Evolutionary conservation across 2,888 invertebrate genomes (phyloP).

Genomic region (Boloria euphrosyne): DNA sequence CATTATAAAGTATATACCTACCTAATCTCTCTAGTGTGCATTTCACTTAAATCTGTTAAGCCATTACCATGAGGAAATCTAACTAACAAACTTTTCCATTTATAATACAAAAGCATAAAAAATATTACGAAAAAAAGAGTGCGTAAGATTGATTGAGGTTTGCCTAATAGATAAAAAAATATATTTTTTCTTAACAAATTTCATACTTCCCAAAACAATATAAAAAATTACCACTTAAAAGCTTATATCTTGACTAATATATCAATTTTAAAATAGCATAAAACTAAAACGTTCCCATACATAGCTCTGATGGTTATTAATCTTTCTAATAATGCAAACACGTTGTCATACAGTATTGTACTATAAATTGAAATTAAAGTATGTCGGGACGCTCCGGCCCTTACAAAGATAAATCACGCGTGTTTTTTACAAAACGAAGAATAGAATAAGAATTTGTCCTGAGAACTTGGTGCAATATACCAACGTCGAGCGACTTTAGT

Average conservation of each 20-base stretch:
- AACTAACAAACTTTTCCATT: too few species aligned
- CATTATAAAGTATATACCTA: too few species aligned
- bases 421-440: conserved; percentile 69
- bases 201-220: background rate
- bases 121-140: too few species aligned
- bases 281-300: conserved; percentile 6
- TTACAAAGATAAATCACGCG: conserved; percentile 72
- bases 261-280: conserved; percentile 9
- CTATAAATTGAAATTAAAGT: conserved; percentile 81
- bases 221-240: background rate
- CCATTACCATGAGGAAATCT: too few species aligned
- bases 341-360: conserved; percentile 57
- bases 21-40: too few species aligned
- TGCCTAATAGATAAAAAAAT: too few species aligned
- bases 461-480: conserved; percentile 51
- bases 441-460: conserved; percentile 61
- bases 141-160: too few species aligned
- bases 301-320: conserved; percentile 53
- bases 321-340: conserved; percentile 60
- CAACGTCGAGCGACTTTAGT: conserved; percentile 29
- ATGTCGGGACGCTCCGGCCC: conserved; percentile 59
- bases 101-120: too few species aligned
- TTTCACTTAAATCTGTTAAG: too few species aligned
- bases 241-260: background rate
- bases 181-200: too few species aligned